Conservation (phyloP, 2,888 invertebrate genomes). For the Plagodis pulveraria region DNA sequence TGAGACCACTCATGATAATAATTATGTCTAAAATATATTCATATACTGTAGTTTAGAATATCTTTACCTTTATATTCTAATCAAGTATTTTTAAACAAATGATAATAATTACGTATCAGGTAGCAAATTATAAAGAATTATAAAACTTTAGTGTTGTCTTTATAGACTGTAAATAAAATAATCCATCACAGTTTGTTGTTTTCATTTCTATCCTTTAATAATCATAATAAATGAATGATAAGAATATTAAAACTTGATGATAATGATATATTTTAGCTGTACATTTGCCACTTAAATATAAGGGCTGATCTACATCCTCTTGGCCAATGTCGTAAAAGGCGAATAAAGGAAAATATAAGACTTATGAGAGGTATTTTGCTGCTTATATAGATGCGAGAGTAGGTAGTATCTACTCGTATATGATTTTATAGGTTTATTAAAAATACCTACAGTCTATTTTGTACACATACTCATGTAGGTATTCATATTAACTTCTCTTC, state of each 20-base stretch:
- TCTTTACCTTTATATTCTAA: constrained; percentile 31
- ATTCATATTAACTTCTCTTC: too few relatives aligned
- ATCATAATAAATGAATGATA: not conserved
- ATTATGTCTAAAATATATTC: constrained; percentile 56
- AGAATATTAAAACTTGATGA: not conserved
- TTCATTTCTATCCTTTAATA: constrained; percentile 42
- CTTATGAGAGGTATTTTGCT: too few relatives aligned
- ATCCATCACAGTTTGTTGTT: constrained; percentile 56
- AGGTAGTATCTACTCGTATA: too few relatives aligned
- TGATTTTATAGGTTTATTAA: too few relatives aligned
- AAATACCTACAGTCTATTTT: too few relatives aligned
- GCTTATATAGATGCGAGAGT: too few relatives aligned
- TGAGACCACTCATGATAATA: constrained; percentile 69
- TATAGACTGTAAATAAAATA: constrained; percentile 72
- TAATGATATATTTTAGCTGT: too few relatives aligned
- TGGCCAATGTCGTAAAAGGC: too few relatives aligned
- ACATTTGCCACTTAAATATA: too few relatives aligned
- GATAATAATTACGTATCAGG: constrained; percentile 22
- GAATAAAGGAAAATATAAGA: too few relatives aligned
- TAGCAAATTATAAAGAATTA: constrained; percentile 39
- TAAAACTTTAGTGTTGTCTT: constrained; percentile 63
- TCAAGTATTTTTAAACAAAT: constrained; percentile 17
- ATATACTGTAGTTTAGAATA: constrained; percentile 52
- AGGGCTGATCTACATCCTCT: too few relatives aligned
- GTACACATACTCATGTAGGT: too few relatives aligned